phyloP scores from a whole-genome alignment of 1,140 invertebrate genomes.

The Pogonognathellus flavescens region DNA sequence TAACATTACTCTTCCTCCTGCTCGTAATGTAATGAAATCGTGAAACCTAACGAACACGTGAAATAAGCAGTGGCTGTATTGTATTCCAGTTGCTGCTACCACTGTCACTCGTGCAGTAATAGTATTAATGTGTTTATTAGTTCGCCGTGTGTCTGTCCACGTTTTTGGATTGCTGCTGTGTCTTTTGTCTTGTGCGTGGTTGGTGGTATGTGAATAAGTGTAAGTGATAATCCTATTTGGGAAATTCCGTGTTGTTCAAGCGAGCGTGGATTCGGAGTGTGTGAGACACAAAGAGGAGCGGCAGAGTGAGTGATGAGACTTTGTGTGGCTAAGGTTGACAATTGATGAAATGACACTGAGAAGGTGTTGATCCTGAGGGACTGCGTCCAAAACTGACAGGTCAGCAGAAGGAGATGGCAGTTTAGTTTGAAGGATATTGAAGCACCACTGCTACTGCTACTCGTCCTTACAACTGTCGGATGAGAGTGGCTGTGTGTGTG shows the following conservation, averaged over 20 bases:
- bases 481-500: background rate
- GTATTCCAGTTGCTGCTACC: too few relatives aligned
- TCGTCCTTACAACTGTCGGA: background rate
- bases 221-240: background rate
- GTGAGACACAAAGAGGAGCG: background rate
- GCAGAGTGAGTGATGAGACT: background rate
- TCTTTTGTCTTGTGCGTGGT: too few relatives aligned
- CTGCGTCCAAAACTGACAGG: conserved; percentile 57
- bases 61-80: background rate
- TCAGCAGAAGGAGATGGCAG: conserved; percentile 49
- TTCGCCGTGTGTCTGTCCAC: too few relatives aligned
- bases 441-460: background rate
- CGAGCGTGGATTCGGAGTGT: too few relatives aligned
- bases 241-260: background rate
- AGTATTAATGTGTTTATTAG: too few relatives aligned
- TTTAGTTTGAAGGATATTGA: background rate
- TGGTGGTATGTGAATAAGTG: too few relatives aligned
- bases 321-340: background rate
- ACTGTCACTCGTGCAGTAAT: too few relatives aligned
- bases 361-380: conserved; percentile 35
- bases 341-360: conserved; percentile 9
- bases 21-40: background rate
- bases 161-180: too few relatives aligned
- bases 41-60: background rate
- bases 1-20: too few relatives aligned